Base-by-base conservation (phyloP, 2,113 vertebrate genomes). In the Psilopogon haemacephalus region DNA sequence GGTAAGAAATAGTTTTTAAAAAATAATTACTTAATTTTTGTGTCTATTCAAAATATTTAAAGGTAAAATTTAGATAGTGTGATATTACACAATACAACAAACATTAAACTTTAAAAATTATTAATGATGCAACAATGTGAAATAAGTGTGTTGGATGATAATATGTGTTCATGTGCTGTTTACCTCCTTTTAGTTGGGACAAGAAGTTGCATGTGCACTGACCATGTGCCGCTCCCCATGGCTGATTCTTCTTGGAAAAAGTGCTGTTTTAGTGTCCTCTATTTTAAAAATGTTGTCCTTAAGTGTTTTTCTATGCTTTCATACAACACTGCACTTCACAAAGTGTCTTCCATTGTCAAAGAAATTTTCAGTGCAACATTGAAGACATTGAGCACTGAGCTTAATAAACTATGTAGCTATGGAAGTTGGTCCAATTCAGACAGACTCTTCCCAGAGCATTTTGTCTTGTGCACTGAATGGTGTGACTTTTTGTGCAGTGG, bases 191-290 rank as follows among this genome's bases (percentile, higher is more conserved):
- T 28, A 44, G 10, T 23, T 2, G 1, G 24, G 11, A 59, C 5
- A 15, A 62, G 5, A n/a, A n/a, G n/a, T 2, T 55, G 4, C 21
- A 5, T 15, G 1, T 28, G 14, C 19, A 63, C 6, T 40, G 40
- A 62, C 11, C 17, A 4, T 5, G 3, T 30, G 19, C 5, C 1
- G 0, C 27, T 58, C 13, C n/a, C n/a, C 80, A 9, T 3, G 3
- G 32, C 15, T 46, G 4, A 5, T 30, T 69, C 58, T 80, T 10
- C 30, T 67, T 54, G 11, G 8, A 17, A 5, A 54, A 77, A 70
- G 7, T 0, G 0, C 4, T 33, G 16, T 56, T 30, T 69, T 17
- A 20, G 5, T 19, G 11, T 44, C 13, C 6, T 76, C 72, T 72
- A 9, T 9, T 72, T 84, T 86, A 33, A 19, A 87, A 69, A 56